Evolutionary conservation across 1,140 invertebrate genomes (phyloP), one percentile per base, ranked within the genome.

Genomic region (Drosophila hydei): DNA sequence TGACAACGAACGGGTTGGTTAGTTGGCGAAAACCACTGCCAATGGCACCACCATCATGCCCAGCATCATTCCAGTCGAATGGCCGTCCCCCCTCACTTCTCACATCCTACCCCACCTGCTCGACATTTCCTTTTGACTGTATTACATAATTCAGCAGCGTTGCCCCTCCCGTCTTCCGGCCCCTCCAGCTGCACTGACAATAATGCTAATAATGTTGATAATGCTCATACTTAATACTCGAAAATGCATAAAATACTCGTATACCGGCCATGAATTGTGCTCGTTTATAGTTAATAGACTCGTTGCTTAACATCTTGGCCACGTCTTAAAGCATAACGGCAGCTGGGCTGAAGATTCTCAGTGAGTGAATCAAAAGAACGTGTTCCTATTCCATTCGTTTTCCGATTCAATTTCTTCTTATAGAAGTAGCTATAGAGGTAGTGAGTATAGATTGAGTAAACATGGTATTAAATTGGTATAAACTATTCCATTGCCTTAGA

Each of bases 201-300:
- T 67, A 67, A 72, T 72, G 69, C 62, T 67, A 72, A 72, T 72
- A 71, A 71, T 65, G 51, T 51, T 65, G 42, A 64, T 71, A 38
- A 55, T 51, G 45, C 38, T 23, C 45, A 42, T 36, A 47, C 62
- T 59, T 67, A 59, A 59, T 52, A 51, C 47, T 19, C 52, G n/a
- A 33, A 64, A 64, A 43, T 43, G 50, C 50, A 64, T 25, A 50
- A 18, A 54, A 48, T 47, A 47, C 36, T 27, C 38, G 4, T 21
- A 45, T 30, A 23, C 23, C 52, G 47, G 42, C 23, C 51, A 18
- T 42, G 50, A 55, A 45, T 40, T 23, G 47, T 62, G 11, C 8
- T 23, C 33, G 16, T 12, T 48, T 21, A 47, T 45, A 27, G 63
- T 18, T 59, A 59, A 67, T 59, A 33, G 47, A 67, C 63, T 59